Evolutionary conservation across 2,888 invertebrate species (phyloP), one percentile per base, ranked within the genome.

Genomic region (Cancer borealis): DNA sequence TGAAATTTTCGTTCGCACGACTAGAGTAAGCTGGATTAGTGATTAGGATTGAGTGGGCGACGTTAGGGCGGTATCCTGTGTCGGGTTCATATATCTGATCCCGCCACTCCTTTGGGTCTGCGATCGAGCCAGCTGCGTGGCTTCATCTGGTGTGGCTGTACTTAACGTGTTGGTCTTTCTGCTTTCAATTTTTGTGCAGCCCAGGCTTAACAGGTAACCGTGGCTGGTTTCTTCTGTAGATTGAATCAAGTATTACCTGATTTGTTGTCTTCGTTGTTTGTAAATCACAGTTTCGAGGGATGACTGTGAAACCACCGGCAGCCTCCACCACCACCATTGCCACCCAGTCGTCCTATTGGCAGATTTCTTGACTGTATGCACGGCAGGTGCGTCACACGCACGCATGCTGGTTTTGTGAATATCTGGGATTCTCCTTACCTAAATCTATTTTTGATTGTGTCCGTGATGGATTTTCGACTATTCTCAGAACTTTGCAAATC

Each of bases 361-460:
- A n/a, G 66, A 66, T 66, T 66, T 66, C n/a, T 21, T 66, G 6
- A 66, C n/a, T 21, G 66, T n/a, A 66, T 66, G 66, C 66, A n/a
- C n/a, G 66, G 66, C 66, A 66, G 66, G 17, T n/a, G n/a, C 54
- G 12, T 49, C 49, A 1, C 60, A n/a, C n/a, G n/a, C 66, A 66
- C 66, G 66, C n/a, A 66, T 21, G n/a, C 66, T 21, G 66, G 66
- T 66, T 66, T 66, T n/a, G n/a, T 21, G n/a, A 66, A 66, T 21
- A 66, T 66, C 66, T n/a, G 66, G 66, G 66, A 66, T 66, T 66
- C 30, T 79, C 30, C 79, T 1, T 12, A 79, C 79, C 12, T 12
- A 79, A 79, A 79, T 79, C 30, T 26, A 10, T 79, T 26, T 73
- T 73, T 79, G 79, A 79, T 79, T 79, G 79, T 79, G 30, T 30